These are phyloP conservation scores for Acromyrmex echinatior DNA, from an alignment of 1,140 invertebrate genomes.

Conservation along the genomic window DNA sequence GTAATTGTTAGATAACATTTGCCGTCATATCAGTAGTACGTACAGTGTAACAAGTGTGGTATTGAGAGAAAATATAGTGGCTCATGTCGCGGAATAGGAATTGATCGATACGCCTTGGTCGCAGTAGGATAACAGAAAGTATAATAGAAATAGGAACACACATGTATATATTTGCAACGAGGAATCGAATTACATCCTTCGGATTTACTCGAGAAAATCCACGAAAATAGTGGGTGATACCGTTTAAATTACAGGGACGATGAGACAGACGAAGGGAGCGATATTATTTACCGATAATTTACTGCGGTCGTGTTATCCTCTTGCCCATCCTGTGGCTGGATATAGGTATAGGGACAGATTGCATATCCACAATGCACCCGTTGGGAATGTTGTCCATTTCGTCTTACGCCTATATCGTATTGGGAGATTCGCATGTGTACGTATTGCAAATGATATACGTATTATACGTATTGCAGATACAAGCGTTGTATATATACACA, in stretches of 20 bases:
- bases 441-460: constrained; percentile 25
- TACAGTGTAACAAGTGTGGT: not conserved
- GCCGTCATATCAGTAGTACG: not conserved
- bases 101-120: constrained; percentile 26
- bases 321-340: not conserved
- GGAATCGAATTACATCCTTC: constrained; percentile 56
- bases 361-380: constrained; percentile 47
- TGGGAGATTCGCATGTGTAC: not conserved
- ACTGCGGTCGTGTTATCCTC: constrained; percentile 13
- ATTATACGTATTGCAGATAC: constrained; percentile 6
- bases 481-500: not conserved
- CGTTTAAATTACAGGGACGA: constrained; percentile 37
- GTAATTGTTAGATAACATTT: constrained; percentile 11
- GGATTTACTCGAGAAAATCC: constrained; percentile 64
- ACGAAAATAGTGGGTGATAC: constrained; percentile 63
- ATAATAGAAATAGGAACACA: constrained; percentile 66
- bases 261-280: not conserved
- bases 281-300: constrained; percentile 62
- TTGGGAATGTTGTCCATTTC: constrained; percentile 50
- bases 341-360: constrained; percentile 45
- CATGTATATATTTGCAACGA: constrained; percentile 17
- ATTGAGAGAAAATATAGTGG: not conserved
- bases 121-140: constrained; percentile 29
- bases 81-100: constrained; percentile 7
- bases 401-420: constrained; percentile 36